Evolutionary conservation across 2,888 invertebrate genomes (phyloP).

Genomic region (Balanococcus diminutus): DNA sequence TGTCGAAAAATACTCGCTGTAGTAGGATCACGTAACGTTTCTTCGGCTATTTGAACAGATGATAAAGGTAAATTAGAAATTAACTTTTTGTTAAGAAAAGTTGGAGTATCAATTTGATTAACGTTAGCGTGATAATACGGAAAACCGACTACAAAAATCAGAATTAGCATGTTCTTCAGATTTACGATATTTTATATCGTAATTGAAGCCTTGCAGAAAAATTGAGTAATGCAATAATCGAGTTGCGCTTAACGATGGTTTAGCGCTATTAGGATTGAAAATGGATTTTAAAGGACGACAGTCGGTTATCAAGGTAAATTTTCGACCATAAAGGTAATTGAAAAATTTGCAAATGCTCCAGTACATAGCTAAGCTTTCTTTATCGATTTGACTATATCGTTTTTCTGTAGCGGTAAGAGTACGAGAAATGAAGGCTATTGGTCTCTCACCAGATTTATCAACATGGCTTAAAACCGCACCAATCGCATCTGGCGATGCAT

Average conservation of each 20-base stretch:
- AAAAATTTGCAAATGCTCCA: conserved; percentile 16
- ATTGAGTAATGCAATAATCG: conserved; percentile 58
- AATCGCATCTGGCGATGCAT: not conserved
- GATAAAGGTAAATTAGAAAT: no score
- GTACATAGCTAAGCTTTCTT: not conserved
- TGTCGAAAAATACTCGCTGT: no score
- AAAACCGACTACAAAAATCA: no score
- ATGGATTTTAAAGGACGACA: conserved; percentile 28
- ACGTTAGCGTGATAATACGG: no score
- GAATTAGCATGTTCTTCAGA: conserved; percentile 56
- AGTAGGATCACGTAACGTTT: no score
- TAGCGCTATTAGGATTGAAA: not conserved
- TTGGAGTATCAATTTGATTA: no score
- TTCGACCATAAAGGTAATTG: conserved; percentile 42
- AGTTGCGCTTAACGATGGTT: conserved; percentile 57
- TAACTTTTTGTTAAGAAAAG: no score
- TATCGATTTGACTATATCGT: conserved; percentile 4
- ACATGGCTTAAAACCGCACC: not conserved
- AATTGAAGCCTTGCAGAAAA: conserved; percentile 58
- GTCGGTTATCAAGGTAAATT: conserved; percentile 30
- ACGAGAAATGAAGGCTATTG: not conserved
- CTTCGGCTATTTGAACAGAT: no score
- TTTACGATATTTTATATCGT: conserved; percentile 57
- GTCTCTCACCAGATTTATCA: not conserved
- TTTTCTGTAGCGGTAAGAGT: not conserved